These are phyloP conservation scores for Rousettus madagascariensis DNA, from an alignment of 2,797 vertebrate genomes.

Conservation along the genomic window DNA sequence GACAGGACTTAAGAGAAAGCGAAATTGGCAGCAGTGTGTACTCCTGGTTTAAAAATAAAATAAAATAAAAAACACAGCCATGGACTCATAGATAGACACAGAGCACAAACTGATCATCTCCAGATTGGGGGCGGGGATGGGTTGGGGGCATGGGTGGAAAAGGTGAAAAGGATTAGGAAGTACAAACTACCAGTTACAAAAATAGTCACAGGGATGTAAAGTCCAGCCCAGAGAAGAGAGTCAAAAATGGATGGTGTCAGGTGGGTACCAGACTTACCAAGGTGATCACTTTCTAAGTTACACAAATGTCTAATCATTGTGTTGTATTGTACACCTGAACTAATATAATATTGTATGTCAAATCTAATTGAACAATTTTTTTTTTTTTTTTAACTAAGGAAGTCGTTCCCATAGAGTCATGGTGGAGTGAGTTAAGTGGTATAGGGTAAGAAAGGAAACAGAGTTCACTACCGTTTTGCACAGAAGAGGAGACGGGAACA, in stretches of 20 bases:
- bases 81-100: neutral
- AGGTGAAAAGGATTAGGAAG: neutral
- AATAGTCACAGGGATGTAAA: neutral
- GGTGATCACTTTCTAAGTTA: neutral
- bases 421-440: neutral
- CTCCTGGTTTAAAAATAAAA: neutral
- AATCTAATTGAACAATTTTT: neutral
- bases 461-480: neutral
- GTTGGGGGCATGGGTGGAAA: neutral
- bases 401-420: accelerated
- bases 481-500: neutral
- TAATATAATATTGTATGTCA: neutral
- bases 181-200: neutral
- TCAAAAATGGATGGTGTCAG: neutral
- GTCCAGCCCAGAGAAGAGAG: neutral
- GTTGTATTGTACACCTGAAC: neutral
- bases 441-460: neutral
- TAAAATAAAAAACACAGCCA: neutral
- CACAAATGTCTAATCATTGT: neutral
- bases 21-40: too few relatives aligned
- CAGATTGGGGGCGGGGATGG: too few relatives aligned
- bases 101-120: neutral
- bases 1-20: too few relatives aligned
- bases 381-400: neutral
- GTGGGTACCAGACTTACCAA: neutral